A percentile compares a stretch with the other conserved stretches of the same genome.
These are phyloP conservation scores for Bubo scandiacus DNA, from an alignment of 2,113 vertebrate genomes.

Conservation along the genomic window DNA sequence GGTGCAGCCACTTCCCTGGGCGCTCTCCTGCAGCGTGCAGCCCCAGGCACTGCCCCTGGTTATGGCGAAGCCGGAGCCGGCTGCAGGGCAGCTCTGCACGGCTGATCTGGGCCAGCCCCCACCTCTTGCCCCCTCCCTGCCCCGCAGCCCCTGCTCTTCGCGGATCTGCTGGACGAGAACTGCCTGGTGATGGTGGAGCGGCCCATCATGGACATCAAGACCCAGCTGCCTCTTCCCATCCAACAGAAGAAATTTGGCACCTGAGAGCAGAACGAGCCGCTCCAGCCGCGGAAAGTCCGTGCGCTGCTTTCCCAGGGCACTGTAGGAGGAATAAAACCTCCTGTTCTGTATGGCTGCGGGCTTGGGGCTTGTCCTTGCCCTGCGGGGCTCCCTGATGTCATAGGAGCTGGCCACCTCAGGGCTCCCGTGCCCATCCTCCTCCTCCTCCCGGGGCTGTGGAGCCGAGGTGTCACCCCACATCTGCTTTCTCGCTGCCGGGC, in stretches of 20 bases:
- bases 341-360: slow-evolving; percentile 2
- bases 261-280: slow-evolving; percentile 60
- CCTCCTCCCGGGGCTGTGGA: too few species aligned
- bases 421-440: too few species aligned
- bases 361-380: not conserved
- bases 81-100: not conserved
- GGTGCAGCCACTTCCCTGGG: accelerated
- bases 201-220: slow-evolving; percentile 84
- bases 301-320: not conserved
- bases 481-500: too few species aligned
- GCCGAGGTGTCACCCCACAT: too few species aligned
- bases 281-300: slow-evolving; percentile 4
- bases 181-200: slow-evolving; percentile 91
- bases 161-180: slow-evolving; percentile 82
- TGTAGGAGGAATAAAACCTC: slow-evolving; percentile 54
- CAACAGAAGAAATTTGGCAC: slow-evolving; percentile 93
- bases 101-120: too few species aligned
- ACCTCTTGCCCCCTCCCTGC: not conserved
- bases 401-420: not conserved
- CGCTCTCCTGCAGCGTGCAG: not conserved
- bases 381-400: accelerated
- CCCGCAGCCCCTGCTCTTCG: slow-evolving; percentile 82
- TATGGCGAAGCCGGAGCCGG: accelerated
- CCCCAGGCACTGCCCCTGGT: too few species aligned
- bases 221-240: slow-evolving; percentile 87